phyloP scores from a whole-genome alignment of 2,797 vertebrate species.

The Xyrichtys novacula region DNA sequence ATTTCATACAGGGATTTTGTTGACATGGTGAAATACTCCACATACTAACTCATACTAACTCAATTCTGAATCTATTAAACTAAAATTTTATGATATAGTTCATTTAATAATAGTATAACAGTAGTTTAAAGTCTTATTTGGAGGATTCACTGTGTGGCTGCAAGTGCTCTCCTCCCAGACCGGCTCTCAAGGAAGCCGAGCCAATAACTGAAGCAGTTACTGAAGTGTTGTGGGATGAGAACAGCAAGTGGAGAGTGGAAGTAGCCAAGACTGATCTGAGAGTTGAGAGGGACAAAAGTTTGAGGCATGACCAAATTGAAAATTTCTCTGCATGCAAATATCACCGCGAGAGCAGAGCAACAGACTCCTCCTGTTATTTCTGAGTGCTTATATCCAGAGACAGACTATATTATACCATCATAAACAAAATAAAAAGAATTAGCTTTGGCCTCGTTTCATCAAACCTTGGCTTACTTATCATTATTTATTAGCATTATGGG shows the following conservation, averaged over 20 bases:
- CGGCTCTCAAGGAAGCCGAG: constrained; percentile 59
- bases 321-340: constrained; percentile 11
- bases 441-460: background rate
- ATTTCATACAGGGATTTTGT: constrained; percentile 12
- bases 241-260: background rate
- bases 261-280: constrained; percentile 29
- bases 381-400: background rate
- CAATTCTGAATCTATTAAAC: no score
- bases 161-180: constrained; percentile 44
- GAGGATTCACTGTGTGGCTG: constrained; percentile 8
- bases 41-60: no score
- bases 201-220: constrained; percentile 63
- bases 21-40: constrained; percentile 1
- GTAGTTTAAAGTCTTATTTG: constrained; percentile 1
- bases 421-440: no score
- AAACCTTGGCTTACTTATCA: constrained; percentile 7
- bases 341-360: constrained; percentile 1
- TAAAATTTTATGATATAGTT: no score
- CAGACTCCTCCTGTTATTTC: constrained; percentile 1
- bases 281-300: constrained; percentile 26
- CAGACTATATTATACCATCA: background rate
- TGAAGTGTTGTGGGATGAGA: constrained; percentile 38
- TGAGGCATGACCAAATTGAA: constrained; percentile 13
- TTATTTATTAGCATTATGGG: constrained; percentile 32
- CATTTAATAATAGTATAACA: no score